phyloP scores from a whole-genome alignment of 2,113 vertebrate genomes.

The Saimiri boliviensis region DNA sequence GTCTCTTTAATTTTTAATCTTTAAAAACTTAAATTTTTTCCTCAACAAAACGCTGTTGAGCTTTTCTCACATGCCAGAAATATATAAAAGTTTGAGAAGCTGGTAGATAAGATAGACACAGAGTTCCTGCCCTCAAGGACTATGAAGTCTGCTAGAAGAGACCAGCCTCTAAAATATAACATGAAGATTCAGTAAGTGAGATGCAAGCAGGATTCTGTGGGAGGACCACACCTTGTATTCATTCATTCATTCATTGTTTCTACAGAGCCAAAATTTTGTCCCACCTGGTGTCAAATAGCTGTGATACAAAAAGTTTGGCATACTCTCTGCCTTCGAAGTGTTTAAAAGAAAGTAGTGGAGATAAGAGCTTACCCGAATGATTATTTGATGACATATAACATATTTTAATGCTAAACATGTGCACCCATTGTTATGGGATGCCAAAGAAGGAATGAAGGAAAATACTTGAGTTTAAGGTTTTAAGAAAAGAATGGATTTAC shows the following conservation, averaged over 20 bases:
- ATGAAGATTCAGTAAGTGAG: neutral
- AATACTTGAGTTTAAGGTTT: neutral
- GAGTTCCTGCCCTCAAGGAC: neutral
- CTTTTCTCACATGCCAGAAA: neutral
- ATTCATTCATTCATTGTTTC: neutral
- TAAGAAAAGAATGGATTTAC: neutral
- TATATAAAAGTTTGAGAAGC: neutral
- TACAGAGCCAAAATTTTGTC: neutral
- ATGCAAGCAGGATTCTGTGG: accelerated
- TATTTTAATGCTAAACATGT: neutral
- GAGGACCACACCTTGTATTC: neutral
- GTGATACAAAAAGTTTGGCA: too few relatives aligned
- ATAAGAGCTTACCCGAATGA: accelerated
- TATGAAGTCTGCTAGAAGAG: neutral
- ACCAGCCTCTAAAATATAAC: neutral
- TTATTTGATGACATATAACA: neutral
- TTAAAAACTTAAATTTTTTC: neutral
- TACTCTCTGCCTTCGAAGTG: too few relatives aligned
- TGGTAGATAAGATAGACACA: neutral
- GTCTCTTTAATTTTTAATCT: neutral
- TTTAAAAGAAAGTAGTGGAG: neutral
- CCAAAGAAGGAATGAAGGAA: neutral
- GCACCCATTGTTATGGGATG: neutral
- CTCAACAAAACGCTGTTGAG: neutral
- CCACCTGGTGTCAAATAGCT: too few relatives aligned